Conservation (phyloP, 2,888 invertebrate genomes). For the Pyrochroa serraticornis region DNA sequence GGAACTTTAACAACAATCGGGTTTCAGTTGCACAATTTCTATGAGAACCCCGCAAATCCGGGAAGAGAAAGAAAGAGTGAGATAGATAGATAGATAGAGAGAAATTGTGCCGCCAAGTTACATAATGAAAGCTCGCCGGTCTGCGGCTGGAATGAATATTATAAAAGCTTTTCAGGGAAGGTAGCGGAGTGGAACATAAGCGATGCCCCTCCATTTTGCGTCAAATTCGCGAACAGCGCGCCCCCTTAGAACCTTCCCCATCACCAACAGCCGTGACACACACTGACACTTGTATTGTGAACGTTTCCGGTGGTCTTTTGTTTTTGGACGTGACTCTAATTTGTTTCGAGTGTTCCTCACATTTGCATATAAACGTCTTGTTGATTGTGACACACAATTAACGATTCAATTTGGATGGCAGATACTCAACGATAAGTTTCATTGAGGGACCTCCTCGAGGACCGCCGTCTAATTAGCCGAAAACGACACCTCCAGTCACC, state of each 20-base stretch:
- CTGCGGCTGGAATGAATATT: slow-evolving; percentile 18
- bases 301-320: slow-evolving; percentile 48
- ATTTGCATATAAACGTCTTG: slow-evolving; percentile 28
- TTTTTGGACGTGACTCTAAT: slow-evolving; percentile 50
- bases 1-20: too few species aligned
- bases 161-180: slow-evolving; percentile 40
- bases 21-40: too few species aligned
- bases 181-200: slow-evolving; percentile 44
- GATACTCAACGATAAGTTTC: too few species aligned
- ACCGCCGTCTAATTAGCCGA: too few species aligned
- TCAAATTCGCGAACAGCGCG: slow-evolving; percentile 26
- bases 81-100: too few species aligned
- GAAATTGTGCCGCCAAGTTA: slow-evolving; percentile 19
- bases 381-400: slow-evolving; percentile 22
- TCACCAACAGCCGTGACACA: slow-evolving; percentile 45
- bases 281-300: slow-evolving; percentile 50
- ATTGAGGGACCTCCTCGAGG: too few species aligned
- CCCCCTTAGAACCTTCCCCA: slow-evolving; percentile 34
- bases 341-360: slow-evolving; percentile 43
- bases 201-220: slow-evolving; percentile 36
- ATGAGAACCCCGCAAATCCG: too few species aligned
- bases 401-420: not conserved
- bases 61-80: too few species aligned
- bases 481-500: too few species aligned
- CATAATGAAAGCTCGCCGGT: slow-evolving; percentile 17